These are phyloP conservation scores for Mayetiola destructor DNA, from an alignment of 2,888 invertebrate species.

Conservation along the genomic window DNA sequence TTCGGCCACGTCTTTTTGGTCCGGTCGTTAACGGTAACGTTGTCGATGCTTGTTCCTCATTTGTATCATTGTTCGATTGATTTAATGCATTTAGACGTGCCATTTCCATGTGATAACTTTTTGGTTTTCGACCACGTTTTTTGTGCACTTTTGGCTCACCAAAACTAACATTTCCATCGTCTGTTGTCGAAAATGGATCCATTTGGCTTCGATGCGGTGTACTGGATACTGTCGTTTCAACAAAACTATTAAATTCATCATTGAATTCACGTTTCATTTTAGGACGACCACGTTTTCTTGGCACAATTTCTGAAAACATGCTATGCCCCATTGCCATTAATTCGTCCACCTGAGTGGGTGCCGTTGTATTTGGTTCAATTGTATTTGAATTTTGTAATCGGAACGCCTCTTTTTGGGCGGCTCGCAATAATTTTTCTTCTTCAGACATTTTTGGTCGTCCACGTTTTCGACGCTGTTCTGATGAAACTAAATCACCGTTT, in stretches of 20 bases:
- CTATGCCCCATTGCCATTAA: slow-evolving; percentile 14
- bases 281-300: slow-evolving; percentile 4
- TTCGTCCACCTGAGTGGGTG: neutral
- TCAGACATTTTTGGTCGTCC: neutral
- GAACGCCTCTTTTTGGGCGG: neutral
- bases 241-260: no score
- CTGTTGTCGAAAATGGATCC: no score
- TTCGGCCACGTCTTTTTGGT: neutral
- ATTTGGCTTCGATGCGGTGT: no score
- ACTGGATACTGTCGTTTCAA: neutral
- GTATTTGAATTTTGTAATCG: neutral
- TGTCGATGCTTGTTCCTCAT: neutral
- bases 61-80: neutral
- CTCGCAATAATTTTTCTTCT: neutral
- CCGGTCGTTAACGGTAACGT: neutral
- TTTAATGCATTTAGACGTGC: neutral
- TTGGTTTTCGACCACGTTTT: slow-evolving; percentile 3
- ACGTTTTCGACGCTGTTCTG: neutral
- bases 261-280: no score
- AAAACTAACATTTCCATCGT: neutral
- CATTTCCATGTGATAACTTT: slow-evolving; percentile 5
- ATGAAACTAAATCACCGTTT: neutral
- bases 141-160: neutral
- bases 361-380: neutral
- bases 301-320: neutral